A percentile compares a stretch with the other conserved stretches of the same genome.
Evolutionary conservation across 2,797 vertebrate genomes (phyloP).

Genomic region (Bucorvus abyssinicus): DNA sequence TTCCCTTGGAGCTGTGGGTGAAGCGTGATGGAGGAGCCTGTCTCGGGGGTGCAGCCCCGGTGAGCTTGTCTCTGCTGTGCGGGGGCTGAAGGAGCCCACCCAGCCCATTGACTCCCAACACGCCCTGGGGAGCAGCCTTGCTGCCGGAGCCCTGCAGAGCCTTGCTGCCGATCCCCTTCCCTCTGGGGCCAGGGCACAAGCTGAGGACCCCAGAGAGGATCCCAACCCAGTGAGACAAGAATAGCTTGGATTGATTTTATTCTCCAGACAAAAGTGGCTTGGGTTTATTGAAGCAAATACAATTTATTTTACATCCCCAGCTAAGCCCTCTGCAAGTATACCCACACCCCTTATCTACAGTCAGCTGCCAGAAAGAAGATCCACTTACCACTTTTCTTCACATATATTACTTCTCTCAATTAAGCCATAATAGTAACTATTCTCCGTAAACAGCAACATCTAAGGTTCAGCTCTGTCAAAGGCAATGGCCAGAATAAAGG

Average conservation of each 20-base stretch:
- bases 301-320: background rate
- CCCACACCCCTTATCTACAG: background rate
- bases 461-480: background rate
- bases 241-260: background rate
- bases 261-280: background rate
- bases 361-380: background rate
- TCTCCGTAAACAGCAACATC: background rate
- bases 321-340: background rate
- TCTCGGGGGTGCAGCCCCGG: background rate
- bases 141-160: background rate
- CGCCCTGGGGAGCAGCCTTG: accelerated
- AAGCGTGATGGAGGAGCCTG: background rate
- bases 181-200: background rate
- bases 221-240: background rate
- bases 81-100: background rate
- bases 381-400: background rate
- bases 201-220: background rate
- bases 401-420: background rate
- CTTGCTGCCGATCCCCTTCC: background rate
- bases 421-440: background rate
- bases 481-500: background rate
- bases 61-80: accelerated
- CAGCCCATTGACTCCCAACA: accelerated
- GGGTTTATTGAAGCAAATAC: constrained; percentile 16
- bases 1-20: background rate